A percentile compares a stretch with the other conserved stretches of the same genome.
phyloP scores from a whole-genome alignment of 1,140 invertebrate species.

The Latrodectus geometricus region DNA sequence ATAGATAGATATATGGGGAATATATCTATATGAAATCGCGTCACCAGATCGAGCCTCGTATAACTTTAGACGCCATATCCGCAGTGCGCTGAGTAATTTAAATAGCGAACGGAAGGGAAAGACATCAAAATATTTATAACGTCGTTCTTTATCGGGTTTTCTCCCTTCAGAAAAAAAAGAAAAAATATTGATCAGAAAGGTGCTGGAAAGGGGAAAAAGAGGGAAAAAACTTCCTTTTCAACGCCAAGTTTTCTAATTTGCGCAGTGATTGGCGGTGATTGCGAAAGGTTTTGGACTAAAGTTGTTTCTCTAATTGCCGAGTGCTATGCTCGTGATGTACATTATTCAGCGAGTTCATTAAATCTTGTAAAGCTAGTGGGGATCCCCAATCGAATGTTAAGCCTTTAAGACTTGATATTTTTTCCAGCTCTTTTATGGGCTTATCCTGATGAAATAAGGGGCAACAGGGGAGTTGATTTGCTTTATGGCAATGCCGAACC shows the following conservation, averaged over 20 bases:
- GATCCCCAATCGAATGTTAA: constrained; percentile 9
- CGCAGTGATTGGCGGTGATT: constrained; percentile 7
- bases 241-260: constrained; percentile 25
- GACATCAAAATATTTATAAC: constrained; percentile 56
- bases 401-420: background rate
- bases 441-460: no score
- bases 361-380: background rate
- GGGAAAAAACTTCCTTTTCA: constrained; percentile 10
- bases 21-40: constrained; percentile 27
- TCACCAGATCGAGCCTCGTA: constrained; percentile 28
- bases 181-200: constrained; percentile 31
- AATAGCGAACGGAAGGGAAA: constrained; percentile 34
- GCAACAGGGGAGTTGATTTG: no score
- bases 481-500: no score
- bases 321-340: background rate
- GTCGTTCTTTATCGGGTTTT: constrained; percentile 43
- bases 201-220: background rate
- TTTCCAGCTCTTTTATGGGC: background rate
- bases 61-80: constrained; percentile 39
- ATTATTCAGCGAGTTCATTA: constrained; percentile 11
- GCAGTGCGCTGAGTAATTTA: constrained; percentile 27
- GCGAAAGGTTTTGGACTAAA: background rate
- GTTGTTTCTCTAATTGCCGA: constrained; percentile 18
- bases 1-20: constrained; percentile 14
- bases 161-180: background rate